phyloP scores from a whole-genome alignment of 2,888 invertebrate species.

The Laspeyria flexula region DNA sequence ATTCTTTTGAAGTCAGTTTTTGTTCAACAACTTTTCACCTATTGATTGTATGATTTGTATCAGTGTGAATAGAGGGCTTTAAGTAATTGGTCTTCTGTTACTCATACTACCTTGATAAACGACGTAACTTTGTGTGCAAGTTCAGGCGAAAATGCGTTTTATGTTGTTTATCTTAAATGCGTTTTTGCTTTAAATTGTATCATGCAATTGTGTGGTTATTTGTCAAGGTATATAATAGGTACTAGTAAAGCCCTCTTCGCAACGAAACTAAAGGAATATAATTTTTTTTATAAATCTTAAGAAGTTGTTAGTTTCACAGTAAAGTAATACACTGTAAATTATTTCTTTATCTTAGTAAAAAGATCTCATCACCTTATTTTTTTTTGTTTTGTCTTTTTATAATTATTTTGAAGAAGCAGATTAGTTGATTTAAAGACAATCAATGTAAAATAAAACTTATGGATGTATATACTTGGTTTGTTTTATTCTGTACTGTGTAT shows the following conservation, averaged over 20 bases:
- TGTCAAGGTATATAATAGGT: too few species aligned
- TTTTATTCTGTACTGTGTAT: constrained; percentile 56
- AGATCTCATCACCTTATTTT: constrained; percentile 86
- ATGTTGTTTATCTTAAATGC: too few species aligned
- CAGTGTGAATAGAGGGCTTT: constrained; percentile 19
- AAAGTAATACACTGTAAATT: constrained; percentile 81
- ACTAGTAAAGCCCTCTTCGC: constrained; percentile 68
- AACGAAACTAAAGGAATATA: constrained; percentile 47
- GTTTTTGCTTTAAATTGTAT: too few species aligned
- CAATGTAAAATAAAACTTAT: constrained; percentile 86
- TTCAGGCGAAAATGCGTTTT: too few species aligned
- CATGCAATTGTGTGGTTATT: too few species aligned
- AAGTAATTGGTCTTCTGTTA: constrained; percentile 17
- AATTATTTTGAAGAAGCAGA: constrained; percentile 84
- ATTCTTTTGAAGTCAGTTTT: constrained; percentile 38
- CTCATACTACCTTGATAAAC: too few species aligned
- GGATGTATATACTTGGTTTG: constrained; percentile 79
- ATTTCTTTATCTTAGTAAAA: constrained; percentile 85
- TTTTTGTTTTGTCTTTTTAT: constrained; percentile 85
- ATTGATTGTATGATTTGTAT: constrained; percentile 17
- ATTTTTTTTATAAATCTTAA: constrained; percentile 76
- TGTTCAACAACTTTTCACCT: constrained; percentile 23
- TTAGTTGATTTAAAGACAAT: constrained; percentile 86
- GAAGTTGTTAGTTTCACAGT: constrained; percentile 82
- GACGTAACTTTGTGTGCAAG: too few species aligned